Evolutionary conservation across 2,797 vertebrate species (phyloP).

Genomic region (Spinus olivaceus): DNA sequence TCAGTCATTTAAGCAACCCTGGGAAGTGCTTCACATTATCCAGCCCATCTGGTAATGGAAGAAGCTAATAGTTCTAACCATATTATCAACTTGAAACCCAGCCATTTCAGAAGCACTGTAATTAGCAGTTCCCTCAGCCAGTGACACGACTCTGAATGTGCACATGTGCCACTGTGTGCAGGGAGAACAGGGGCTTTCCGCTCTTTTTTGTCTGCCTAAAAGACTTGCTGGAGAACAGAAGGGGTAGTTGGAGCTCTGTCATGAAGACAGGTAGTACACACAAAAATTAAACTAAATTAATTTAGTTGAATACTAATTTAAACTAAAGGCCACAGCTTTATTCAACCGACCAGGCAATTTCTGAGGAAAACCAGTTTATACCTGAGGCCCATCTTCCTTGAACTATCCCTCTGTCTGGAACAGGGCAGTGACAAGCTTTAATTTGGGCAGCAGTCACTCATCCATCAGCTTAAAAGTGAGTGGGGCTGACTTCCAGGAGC

Average conservation of each 20-base stretch:
- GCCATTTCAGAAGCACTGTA: neutral
- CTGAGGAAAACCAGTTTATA: neutral
- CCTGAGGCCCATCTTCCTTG: neutral
- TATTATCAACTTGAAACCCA: conserved; percentile 6
- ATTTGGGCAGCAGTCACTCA: neutral
- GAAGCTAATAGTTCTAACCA: neutral
- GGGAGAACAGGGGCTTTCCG: neutral
- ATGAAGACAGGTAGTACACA: rapidly evolving
- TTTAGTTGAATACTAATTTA: neutral
- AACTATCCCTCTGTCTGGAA: neutral
- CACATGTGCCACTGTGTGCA: neutral
- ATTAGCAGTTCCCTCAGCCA: neutral
- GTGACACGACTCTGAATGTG: neutral
- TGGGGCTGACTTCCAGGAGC: neutral
- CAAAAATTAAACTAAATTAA: neutral
- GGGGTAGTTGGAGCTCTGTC: neutral
- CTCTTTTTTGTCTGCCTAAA: neutral
- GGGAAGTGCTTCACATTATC: conserved; percentile 24
- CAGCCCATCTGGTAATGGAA: conserved; percentile 24
- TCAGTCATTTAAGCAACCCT: conserved; percentile 22
- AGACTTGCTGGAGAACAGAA: neutral
- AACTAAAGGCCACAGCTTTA: neutral
- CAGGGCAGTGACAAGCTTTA: neutral
- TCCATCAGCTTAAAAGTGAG: neutral
- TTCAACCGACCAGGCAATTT: rapidly evolving